Evolutionary conservation across 1,140 invertebrate species (phyloP), one percentile per base, ranked within the genome.

Genomic region (Pseudomyrmex sp.): DNA sequence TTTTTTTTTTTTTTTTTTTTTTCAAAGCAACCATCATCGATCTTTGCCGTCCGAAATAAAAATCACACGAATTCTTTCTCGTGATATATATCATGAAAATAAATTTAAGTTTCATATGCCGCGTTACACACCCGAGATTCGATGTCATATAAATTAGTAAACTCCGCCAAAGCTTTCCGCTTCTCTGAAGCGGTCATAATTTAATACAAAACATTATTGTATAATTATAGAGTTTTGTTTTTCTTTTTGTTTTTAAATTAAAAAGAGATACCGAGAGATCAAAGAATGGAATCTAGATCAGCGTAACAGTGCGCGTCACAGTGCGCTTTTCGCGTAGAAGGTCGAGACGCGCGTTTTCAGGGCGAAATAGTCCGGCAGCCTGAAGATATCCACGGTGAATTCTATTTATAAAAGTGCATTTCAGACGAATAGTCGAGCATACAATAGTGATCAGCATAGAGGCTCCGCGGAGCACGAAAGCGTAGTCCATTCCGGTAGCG

Each of bases 351-450:
- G 35, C 35, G 66, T 72, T 80, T 72, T 63, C 63, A 70, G 76
- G 74, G 58, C 65, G 46, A 70, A 65, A 80, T 70, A 62, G 66
- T 58, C 58, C 56, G 62, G 26, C 54, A 52, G 73, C 18, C 52
- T 62, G 75, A 69, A 69, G 63, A 84, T 69, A 72, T 82, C 75
- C 65, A 50, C 83, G 68, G 80, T 75, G 80, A 65, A 85, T 87
- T 89, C 89, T 90, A 90, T 90, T 90, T 90, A 88, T 83, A 85
- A 84, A 82, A 87, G 82, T 84, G 86, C 86, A 89, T 90, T 86
- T 90, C 86, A 85, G 86, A 89, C 86, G 88, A 77, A 84, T 84
- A 84, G 76, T 69, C 75, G 76, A 35, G 76, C 82, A 80, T 75
- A 82, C 79, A 82, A 82, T 82, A 82, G 79, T 75, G 79, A 88